Percentiles rank a stretch among this genome's conserved stretches.
Evolutionary conservation across 1,140 invertebrate genomes (phyloP).

Genomic region (Danaus melanippus): DNA sequence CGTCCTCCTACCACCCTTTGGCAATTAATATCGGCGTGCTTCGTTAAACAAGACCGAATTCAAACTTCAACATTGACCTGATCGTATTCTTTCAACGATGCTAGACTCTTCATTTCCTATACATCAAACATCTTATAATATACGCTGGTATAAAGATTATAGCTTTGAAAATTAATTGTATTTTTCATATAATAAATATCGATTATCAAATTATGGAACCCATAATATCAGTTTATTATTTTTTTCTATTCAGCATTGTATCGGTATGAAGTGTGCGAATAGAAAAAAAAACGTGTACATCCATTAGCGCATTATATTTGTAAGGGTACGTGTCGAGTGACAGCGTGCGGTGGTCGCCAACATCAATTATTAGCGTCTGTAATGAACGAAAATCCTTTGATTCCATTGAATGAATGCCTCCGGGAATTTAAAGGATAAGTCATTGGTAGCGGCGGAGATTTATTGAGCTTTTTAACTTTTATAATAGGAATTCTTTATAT

Average conservation of each 20-base stretch:
- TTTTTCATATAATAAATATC: too few species aligned
- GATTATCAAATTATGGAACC: too few species aligned
- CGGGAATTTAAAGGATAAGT: constrained; percentile 36
- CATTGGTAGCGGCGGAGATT: constrained; percentile 23
- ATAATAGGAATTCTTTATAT: too few species aligned
- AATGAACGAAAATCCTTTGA: constrained; percentile 70
- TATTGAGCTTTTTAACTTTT: constrained; percentile 1
- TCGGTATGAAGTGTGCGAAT: too few species aligned
- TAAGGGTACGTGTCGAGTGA: constrained; percentile 7
- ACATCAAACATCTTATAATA: too few species aligned
- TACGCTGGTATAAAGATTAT: too few species aligned
- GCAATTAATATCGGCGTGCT: constrained; percentile 51
- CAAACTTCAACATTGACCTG: constrained; percentile 42
- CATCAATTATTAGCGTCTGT: constrained; percentile 64
- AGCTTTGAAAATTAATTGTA: too few species aligned
- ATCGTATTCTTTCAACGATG: too few species aligned
- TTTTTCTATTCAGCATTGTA: too few species aligned
- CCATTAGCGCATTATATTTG: constrained; percentile 2
- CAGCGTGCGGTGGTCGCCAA: constrained; percentile 15
- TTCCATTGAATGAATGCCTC: constrained; percentile 64
- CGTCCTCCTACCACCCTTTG: constrained; percentile 22
- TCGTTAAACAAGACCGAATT: constrained; percentile 34
- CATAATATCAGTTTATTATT: too few species aligned
- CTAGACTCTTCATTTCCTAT: too few species aligned
- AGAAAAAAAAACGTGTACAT: too few species aligned